phyloP scores from a whole-genome alignment of 2,797 vertebrate genomes.

The Danio kyathit region DNA sequence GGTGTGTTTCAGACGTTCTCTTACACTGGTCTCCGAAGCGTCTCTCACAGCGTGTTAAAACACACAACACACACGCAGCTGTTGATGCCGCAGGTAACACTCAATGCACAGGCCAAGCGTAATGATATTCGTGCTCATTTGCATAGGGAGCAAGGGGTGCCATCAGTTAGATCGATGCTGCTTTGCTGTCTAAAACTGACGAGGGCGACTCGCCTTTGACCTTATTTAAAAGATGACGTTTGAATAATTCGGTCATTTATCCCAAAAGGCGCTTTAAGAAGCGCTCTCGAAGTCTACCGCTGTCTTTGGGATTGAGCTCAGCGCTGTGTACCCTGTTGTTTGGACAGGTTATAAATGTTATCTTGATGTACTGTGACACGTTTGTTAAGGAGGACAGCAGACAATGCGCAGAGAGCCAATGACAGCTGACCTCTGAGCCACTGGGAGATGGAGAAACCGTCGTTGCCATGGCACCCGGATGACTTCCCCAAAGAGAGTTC shows the following conservation, averaged over 20 bases:
- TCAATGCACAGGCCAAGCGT: slow-evolving; percentile 71
- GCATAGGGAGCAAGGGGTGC: slow-evolving; percentile 52
- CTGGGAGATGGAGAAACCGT: slow-evolving; percentile 40
- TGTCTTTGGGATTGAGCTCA: slow-evolving; percentile 19
- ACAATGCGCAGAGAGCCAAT: slow-evolving; percentile 47
- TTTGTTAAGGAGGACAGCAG: slow-evolving; percentile 55
- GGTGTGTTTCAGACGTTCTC: slow-evolving; percentile 70
- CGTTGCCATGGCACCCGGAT: slow-evolving; percentile 57
- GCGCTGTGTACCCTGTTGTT: slow-evolving; percentile 36
- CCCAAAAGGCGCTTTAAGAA: slow-evolving; percentile 23
- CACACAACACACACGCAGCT: slow-evolving; percentile 69
- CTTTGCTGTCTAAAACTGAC: slow-evolving; percentile 48
- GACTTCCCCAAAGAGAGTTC: slow-evolving; percentile 51
- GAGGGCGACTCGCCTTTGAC: slow-evolving; percentile 57
- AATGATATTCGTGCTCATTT: slow-evolving; percentile 73
- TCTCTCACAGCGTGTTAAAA: slow-evolving; percentile 71
- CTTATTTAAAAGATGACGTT: slow-evolving; percentile 7
- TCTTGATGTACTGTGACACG: slow-evolving; percentile 60
- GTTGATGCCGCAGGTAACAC: slow-evolving; percentile 74
- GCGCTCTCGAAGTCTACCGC: neutral
- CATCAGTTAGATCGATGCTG: slow-evolving; percentile 55
- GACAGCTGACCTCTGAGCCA: slow-evolving; percentile 59
- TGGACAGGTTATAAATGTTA: slow-evolving; percentile 55
- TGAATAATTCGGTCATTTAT: slow-evolving; percentile 28
- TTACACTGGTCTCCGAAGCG: slow-evolving; percentile 72